A percentile compares a stretch with the other conserved stretches of the same genome.
These are phyloP conservation scores for Dolichotis patagonum DNA, from an alignment of 2,113 vertebrate species.

Conservation along the genomic window DNA sequence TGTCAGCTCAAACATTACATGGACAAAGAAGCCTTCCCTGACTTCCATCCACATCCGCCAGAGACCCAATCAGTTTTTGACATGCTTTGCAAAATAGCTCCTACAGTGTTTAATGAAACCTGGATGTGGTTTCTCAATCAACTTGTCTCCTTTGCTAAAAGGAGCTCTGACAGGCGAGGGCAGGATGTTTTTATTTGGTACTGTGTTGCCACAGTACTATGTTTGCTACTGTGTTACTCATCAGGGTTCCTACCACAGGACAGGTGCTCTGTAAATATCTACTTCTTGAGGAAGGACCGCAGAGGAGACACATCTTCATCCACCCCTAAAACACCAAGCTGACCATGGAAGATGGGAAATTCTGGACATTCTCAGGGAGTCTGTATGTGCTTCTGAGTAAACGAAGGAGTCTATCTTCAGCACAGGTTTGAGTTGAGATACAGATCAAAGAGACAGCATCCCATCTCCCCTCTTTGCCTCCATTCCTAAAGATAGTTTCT, in stretches of 20 bases:
- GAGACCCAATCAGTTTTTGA: neutral
- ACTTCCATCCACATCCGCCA: neutral
- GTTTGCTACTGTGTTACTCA: neutral
- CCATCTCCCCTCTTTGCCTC: neutral
- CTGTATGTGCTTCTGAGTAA: neutral
- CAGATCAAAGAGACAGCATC: neutral
- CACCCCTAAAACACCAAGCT: neutral
- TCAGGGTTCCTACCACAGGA: rapidly evolving
- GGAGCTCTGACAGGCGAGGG: neutral
- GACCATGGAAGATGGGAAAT: neutral
- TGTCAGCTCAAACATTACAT: neutral
- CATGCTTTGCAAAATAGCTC: neutral
- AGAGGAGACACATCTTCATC: neutral
- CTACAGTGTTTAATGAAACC: neutral
- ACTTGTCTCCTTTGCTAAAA: neutral
- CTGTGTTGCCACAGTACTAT: neutral
- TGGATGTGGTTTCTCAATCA: neutral
- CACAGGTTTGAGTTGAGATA: neutral
- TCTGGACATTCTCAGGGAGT: neutral
- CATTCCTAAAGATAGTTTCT: neutral
- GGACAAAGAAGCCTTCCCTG: neutral
- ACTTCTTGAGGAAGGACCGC: neutral
- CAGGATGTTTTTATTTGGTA: neutral
- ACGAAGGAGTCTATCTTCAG: neutral
- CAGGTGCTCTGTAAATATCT: neutral